Base-by-base conservation (phyloP, 2,113 vertebrate species). In the Dicaeum eximium region DNA sequence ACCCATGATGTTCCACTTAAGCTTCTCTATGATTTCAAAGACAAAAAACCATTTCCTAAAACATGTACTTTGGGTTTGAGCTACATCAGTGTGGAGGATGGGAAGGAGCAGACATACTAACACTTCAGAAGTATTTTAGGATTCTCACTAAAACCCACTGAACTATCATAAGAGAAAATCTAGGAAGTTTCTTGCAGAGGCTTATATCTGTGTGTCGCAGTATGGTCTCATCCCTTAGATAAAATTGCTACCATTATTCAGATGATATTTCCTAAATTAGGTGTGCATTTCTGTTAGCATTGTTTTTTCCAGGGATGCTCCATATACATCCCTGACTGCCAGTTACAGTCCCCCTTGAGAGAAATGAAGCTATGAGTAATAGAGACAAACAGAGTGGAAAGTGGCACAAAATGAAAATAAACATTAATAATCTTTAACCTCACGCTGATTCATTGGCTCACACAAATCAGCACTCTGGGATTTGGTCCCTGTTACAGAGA, bases 391-490 rank as follows among this genome's bases (percentile, higher is more conserved):
- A 70, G 31, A 90, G 35, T 51, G 30, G 70, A 72, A 88, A 91
- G 66, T 13, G 15, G n/a, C 66, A 60, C 62, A 78, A 92, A 92
- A 89, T 38, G 23, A 77, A 93, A 81, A 83, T 56, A 92, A 92
- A 88, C 69, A 83, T 88, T 83, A 88, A 75, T 84, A 81, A 81
- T 77, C 48, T 89, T 89, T 92, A 91, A 81, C 72, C 77, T 86
- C 80, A 70, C 0, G 2, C 56, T 56, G 61, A 86, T 80, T 73
- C 80, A 77, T 48, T 7, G 40, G 57, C 64, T 95, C 53, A 35
- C n/a, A 86, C 40, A 78, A 91, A 71, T 44, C 67, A 64, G 37
- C 31, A 73, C 62, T 72, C 48, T 69, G 79, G 62, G 60, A 88
- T 92, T 93, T 86, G 65, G 65, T 88, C 83, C 72, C 69, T 86